Base-by-base conservation (phyloP, 2,113 vertebrate genomes). In the Bubo bubo region DNA sequence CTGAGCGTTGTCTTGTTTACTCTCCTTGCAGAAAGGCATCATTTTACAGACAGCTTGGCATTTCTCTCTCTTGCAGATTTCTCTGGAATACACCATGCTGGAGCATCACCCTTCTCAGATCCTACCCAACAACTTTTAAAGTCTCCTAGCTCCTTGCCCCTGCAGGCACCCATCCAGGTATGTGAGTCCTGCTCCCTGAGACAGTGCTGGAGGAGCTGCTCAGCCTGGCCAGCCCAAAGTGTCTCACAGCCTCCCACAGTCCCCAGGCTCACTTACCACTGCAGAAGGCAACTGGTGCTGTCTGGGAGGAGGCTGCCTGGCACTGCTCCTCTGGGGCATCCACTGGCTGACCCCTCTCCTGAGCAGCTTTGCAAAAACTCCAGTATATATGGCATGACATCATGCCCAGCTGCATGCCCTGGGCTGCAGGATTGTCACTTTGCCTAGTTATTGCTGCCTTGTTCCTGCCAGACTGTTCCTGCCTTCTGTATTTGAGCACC, bases 171-270 rank as follows among this genome's bases (percentile, higher is more conserved):
- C 43, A 32, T 16, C 28, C 45, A 24, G 62, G 39, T 10, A 49
- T 1, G 1, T 8, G 52, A 53, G 16, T 63, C 56, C 37, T 67
- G 37, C 14, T 91, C 64, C 53, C 41, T 26, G 50, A 17, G 50
- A 5, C 2, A 9, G 52, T 41, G 85, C 73, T 70, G 77, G n/a
- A 39, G 41, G 9, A 62, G 35, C 34, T 7, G 3, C 81, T 72
- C 73, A 26, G 58, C 50, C 39, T 23, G 79, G 19, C 15, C 68
- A 72, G 41, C 12, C 8, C 16, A 21, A 79, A 56, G 12, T 56
- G 30, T 37, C 70, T 47, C 1, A 0, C 63, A 66, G 17, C 34
- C 70, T 74, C 17, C 52, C 0, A 2, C 41, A 16, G 10, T 60
- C 50, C 43, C 10, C 3, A 18, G 72, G 35, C 55, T 73, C 56